Evolutionary conservation across 2,113 vertebrate species (phyloP).

Genomic region (Fregetta grallaria): DNA sequence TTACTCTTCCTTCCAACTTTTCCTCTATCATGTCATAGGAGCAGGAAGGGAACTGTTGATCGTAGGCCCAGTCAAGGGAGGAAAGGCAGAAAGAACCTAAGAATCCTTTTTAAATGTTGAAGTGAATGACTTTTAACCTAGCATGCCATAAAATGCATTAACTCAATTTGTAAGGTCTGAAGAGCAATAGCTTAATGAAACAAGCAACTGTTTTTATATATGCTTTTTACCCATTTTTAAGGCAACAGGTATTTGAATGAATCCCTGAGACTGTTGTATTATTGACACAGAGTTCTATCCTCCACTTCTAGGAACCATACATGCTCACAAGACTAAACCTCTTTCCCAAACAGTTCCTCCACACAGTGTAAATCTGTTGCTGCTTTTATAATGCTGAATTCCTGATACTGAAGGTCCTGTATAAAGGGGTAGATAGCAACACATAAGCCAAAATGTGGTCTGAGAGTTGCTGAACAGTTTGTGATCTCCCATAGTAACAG

Average conservation of each 20-base stretch:
- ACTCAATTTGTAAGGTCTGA: not conserved
- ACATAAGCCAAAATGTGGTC: not conserved
- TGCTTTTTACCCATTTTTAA: not conserved
- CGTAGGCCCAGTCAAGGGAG: not conserved
- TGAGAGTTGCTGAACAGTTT: not conserved
- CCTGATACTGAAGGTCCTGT: not conserved
- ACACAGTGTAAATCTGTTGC: not conserved
- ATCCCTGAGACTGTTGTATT: no score
- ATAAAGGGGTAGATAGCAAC: not conserved
- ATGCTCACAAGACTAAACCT: not conserved
- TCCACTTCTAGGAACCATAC: fast-evolving
- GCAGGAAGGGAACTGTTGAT: not conserved
- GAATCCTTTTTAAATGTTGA: not conserved
- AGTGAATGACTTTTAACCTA: not conserved
- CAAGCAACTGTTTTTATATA: not conserved
- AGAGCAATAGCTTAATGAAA: not conserved
- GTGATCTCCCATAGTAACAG: fast-evolving
- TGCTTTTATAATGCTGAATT: not conserved
- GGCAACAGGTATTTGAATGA: not conserved
- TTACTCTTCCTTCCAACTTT: not conserved
- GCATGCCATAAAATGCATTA: not conserved
- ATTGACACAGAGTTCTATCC: fast-evolving
- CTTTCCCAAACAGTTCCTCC: not conserved
- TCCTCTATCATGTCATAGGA: not conserved
- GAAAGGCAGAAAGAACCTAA: not conserved